These are phyloP conservation scores for Zoanthus sociatus DNA, from an alignment of 92 coral and sea anemone genomes.

Conservation along the genomic window DNA sequence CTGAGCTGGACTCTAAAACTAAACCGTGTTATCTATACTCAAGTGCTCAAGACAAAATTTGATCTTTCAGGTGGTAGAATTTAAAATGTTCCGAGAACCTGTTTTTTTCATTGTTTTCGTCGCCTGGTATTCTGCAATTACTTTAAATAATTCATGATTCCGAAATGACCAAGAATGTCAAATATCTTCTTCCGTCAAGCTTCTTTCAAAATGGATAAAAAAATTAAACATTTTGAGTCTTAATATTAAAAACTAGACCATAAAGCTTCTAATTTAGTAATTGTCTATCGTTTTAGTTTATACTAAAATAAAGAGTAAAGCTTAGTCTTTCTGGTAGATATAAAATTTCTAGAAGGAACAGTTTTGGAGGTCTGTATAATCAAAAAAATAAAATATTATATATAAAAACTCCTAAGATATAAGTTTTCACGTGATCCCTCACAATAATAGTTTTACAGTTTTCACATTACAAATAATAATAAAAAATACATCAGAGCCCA, in stretches of 20 bases:
- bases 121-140: conserved; percentile 22
- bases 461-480: not conserved
- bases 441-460: not conserved
- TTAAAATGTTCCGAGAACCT: conserved; percentile 45
- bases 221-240: not conserved
- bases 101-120: conserved; percentile 39
- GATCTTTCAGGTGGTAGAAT: conserved; percentile 60
- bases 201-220: not conserved
- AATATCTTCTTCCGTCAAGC: conserved; percentile 7
- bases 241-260: not conserved
- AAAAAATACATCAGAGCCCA: too few species aligned
- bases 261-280: too few species aligned
- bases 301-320: too few species aligned
- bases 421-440: too few species aligned
- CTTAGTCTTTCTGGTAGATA: too few species aligned
- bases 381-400: too few species aligned
- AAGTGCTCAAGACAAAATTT: conserved; percentile 15
- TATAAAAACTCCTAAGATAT: too few species aligned
- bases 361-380: too few species aligned
- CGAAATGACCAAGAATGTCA: conserved; percentile 22
- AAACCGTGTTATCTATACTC: not conserved
- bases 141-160: conserved; percentile 28
- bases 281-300: too few species aligned
- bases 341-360: too few species aligned
- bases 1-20: not conserved